Conservation (phyloP, 1,140 invertebrate genomes). For the Carcinoscorpius rotundicauda region DNA sequence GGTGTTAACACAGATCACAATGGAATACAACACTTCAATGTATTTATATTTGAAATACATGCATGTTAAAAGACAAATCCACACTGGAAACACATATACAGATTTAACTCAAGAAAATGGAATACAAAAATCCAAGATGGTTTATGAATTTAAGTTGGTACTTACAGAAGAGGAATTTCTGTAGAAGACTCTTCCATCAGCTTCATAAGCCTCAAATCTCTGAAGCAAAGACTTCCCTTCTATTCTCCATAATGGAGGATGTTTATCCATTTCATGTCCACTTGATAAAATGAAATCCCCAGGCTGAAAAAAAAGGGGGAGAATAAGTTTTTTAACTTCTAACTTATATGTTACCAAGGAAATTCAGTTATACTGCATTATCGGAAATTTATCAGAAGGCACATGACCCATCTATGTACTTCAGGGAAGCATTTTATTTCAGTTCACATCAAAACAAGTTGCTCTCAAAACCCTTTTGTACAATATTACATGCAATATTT, state of each 20-base stretch:
- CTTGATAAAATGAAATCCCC: constrained; percentile 15
- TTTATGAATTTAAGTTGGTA: background rate
- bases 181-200: constrained; percentile 63
- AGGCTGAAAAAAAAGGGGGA: constrained; percentile 10
- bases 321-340: too few species aligned
- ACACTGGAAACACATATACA: background rate
- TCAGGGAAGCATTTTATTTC: too few species aligned
- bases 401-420: too few species aligned
- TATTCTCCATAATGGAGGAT: constrained; percentile 55
- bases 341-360: too few species aligned
- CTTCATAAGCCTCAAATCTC: constrained; percentile 69
- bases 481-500: too few species aligned
- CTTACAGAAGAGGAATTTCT: constrained; percentile 74
- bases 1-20: constrained; percentile 19
- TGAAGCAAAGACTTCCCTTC: constrained; percentile 74
- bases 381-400: too few species aligned
- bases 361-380: too few species aligned
- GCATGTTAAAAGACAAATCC: constrained; percentile 2
- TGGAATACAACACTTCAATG: constrained; percentile 4
- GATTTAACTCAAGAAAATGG: background rate
- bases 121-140: too few species aligned
- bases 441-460: too few species aligned
- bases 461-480: too few species aligned
- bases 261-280: constrained; percentile 5
- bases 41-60: background rate